phyloP scores from a whole-genome alignment of 2,113 vertebrate genomes.

The Proterorhinus semilunaris region DNA sequence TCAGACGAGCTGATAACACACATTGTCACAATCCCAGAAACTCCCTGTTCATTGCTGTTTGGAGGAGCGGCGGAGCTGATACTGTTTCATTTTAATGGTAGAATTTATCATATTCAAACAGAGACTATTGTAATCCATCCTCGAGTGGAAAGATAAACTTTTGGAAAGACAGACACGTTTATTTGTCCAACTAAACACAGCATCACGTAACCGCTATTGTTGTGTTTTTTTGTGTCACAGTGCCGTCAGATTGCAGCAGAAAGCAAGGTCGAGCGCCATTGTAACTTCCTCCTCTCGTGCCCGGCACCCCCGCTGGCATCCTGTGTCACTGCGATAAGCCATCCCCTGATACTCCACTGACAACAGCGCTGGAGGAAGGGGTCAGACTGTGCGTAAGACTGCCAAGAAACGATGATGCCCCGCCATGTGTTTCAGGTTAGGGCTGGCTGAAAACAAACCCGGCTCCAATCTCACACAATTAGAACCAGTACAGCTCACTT shows the following conservation, averaged over 20 bases:
- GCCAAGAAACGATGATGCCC: constrained; percentile 55
- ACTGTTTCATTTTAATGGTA: constrained; percentile 1
- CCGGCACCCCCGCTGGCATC: constrained; percentile 65
- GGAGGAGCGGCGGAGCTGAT: not conserved
- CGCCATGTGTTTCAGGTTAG: constrained; percentile 68
- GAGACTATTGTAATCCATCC: not conserved
- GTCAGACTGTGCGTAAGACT: constrained; percentile 52
- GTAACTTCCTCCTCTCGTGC: constrained; percentile 70
- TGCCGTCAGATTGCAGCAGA: constrained; percentile 56
- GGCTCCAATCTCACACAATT: constrained; percentile 46
- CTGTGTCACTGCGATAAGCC: constrained; percentile 74
- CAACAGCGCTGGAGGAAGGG: constrained; percentile 70
- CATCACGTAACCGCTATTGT: constrained; percentile 53
- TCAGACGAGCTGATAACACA: not conserved
- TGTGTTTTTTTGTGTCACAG: constrained; percentile 63
- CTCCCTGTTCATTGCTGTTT: not conserved
- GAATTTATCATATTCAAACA: not conserved
- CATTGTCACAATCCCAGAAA: not conserved
- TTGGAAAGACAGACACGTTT: not conserved
- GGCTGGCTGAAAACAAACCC: constrained; percentile 64
- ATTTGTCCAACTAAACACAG: not conserved
- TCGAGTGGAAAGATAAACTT: not conserved
- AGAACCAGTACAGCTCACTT: constrained; percentile 48
- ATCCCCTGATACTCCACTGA: constrained; percentile 63
- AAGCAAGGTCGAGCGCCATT: constrained; percentile 67